phyloP scores from a whole-genome alignment of 2,888 invertebrate genomes.

The Caenorhabditis sulstoni region DNA sequence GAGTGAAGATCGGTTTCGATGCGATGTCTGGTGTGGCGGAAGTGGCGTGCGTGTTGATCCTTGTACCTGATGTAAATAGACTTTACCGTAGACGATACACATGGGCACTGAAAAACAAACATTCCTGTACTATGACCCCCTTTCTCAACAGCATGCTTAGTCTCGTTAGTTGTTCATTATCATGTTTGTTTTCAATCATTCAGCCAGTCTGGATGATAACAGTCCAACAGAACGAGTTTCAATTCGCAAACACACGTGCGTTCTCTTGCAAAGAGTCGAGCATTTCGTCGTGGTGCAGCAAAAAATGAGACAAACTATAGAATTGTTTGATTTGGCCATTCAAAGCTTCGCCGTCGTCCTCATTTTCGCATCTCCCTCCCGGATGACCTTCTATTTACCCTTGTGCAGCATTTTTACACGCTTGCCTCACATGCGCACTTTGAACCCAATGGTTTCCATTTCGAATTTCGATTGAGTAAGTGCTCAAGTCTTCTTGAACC shows the following conservation, averaged over 20 bases:
- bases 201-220: constrained; percentile 10
- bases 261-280: too few relatives aligned
- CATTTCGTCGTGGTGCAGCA: not conserved
- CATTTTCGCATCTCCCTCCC: too few relatives aligned
- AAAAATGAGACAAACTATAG: not conserved
- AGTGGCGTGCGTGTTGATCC: constrained; percentile 10
- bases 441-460: constrained; percentile 13
- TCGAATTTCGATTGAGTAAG: constrained; percentile 19
- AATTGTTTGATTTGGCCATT: not conserved
- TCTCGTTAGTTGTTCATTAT: constrained; percentile 14
- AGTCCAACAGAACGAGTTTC: not conserved
- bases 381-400: constrained; percentile 4
- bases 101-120: constrained; percentile 37
- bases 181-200: constrained; percentile 20
- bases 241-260: too few relatives aligned
- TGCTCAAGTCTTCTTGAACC: constrained; percentile 18
- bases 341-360: not conserved
- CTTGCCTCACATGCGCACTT: constrained; percentile 4
- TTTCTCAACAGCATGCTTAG: not conserved
- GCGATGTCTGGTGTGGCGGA: constrained; percentile 30
- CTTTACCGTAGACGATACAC: constrained; percentile 1
- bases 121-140: constrained; percentile 39
- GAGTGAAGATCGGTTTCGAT: constrained; percentile 21
- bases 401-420: not conserved
- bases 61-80: constrained; percentile 22